These are phyloP conservation scores for Athetis lepigone DNA, from an alignment of 2,888 invertebrate genomes.

Conservation along the genomic window DNA sequence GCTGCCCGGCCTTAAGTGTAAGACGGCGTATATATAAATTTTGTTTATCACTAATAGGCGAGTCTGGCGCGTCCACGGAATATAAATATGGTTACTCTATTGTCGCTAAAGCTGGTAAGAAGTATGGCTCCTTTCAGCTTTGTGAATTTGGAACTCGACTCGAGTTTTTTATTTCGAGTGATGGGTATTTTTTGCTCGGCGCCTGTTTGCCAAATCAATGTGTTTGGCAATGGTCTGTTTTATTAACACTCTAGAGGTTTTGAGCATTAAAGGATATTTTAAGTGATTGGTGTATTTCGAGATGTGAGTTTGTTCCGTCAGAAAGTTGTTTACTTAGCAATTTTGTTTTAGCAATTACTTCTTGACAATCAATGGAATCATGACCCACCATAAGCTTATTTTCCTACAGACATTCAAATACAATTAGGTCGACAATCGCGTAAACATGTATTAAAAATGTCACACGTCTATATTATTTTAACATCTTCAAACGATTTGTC, in stretches of 20 bases:
- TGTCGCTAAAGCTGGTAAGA: conserved; percentile 42
- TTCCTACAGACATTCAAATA: too few relatives aligned
- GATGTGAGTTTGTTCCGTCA: too few relatives aligned
- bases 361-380: too few relatives aligned
- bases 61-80: conserved; percentile 44
- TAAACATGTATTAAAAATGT: too few relatives aligned
- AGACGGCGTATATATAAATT: conserved; percentile 61
- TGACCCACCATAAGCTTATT: too few relatives aligned
- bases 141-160: conserved; percentile 29
- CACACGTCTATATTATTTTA: too few relatives aligned
- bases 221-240: not conserved
- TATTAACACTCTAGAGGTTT: not conserved
- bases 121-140: conserved; percentile 39
- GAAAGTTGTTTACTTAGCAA: too few relatives aligned
- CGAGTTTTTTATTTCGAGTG: conserved; percentile 30
- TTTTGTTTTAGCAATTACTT: too few relatives aligned
- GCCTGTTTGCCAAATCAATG: not conserved
- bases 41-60: conserved; percentile 65
- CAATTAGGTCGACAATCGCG: too few relatives aligned
- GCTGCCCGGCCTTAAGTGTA: conserved; percentile 45
- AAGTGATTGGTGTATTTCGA: too few relatives aligned
- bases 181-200: conserved; percentile 6
- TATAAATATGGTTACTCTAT: conserved; percentile 53
- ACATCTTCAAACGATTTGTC: too few relatives aligned
- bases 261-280: not conserved